phyloP scores from a whole-genome alignment of 1,140 invertebrate genomes.

The Limonius californicus region DNA sequence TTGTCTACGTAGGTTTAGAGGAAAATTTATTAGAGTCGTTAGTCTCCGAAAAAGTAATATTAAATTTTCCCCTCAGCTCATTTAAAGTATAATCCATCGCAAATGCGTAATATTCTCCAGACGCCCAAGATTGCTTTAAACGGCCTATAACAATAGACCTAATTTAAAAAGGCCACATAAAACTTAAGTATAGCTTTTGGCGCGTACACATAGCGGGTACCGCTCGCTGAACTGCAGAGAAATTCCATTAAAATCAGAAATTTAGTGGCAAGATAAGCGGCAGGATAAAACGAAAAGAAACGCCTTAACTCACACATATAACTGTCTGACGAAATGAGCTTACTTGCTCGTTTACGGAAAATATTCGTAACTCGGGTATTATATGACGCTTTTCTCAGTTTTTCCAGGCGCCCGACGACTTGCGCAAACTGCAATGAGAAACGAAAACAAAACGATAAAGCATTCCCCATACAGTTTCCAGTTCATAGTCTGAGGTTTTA shows the following conservation, averaged over 20 bases:
- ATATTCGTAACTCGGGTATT: conserved; percentile 40
- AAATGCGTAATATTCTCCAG: conserved; percentile 38
- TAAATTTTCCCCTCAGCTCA: conserved; percentile 19
- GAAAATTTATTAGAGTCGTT: conserved; percentile 5
- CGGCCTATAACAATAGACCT: conserved; percentile 42
- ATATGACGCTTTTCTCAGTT: conserved; percentile 36
- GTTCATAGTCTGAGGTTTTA: conserved; percentile 41
- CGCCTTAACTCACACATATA: conserved; percentile 45
- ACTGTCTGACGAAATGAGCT: conserved; percentile 43
- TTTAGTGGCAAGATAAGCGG: conserved; percentile 45
- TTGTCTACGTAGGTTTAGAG: conserved; percentile 4
- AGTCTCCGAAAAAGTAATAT: conserved; percentile 15
- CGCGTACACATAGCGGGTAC: conserved; percentile 25
- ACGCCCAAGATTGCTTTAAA: conserved; percentile 39
- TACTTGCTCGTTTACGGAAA: conserved; percentile 38
- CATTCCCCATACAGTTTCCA: conserved; percentile 37
- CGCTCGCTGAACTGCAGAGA: conserved; percentile 12
- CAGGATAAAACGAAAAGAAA: conserved; percentile 45
- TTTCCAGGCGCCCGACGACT: conserved; percentile 34
- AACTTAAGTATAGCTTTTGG: conserved; percentile 39
- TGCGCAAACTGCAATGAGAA: conserved; percentile 37
- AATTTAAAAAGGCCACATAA: conserved; percentile 40
- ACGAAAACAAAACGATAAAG: conserved; percentile 45
- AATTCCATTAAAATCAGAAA: conserved; percentile 45
- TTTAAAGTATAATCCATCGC: conserved; percentile 34